Evolutionary conservation across 2,888 invertebrate species (phyloP).

Genomic region (Philaethria dido): DNA sequence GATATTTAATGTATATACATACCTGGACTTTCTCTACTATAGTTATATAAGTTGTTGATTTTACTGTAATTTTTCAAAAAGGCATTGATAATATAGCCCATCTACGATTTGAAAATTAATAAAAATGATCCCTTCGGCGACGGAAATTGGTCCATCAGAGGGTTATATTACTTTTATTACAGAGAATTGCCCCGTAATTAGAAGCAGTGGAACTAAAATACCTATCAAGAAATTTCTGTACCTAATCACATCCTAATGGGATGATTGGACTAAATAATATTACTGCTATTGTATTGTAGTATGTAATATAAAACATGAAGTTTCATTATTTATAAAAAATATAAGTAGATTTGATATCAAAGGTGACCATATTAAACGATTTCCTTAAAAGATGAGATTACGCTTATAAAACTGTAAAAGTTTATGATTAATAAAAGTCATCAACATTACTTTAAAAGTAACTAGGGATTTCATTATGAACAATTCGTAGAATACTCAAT

Average conservation of each 20-base stretch:
- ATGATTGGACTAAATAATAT: conserved; percentile 11
- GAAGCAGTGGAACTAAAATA: conserved; percentile 7
- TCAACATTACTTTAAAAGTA: too few relatives aligned
- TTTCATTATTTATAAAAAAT: background rate
- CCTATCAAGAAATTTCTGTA: conserved; percentile 4
- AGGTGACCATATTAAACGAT: background rate
- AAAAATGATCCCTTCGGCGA: conserved; percentile 9
- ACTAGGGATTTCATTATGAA: too few relatives aligned
- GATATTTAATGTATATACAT: too few relatives aligned
- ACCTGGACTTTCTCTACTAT: background rate
- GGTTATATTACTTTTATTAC: conserved; percentile 22
- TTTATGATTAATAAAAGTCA: too few relatives aligned
- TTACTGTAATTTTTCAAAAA: background rate
- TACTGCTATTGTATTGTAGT: conserved; percentile 1
- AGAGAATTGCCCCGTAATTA: conserved; percentile 22
- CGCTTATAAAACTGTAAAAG: too few relatives aligned
- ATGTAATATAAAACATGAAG: conserved; percentile 3
- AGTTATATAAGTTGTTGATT: background rate
- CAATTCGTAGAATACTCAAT: too few relatives aligned
- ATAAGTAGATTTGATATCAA: background rate
- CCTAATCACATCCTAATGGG: conserved; percentile 22
- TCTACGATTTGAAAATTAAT: conserved; percentile 4
- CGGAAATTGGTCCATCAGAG: conserved; percentile 23
- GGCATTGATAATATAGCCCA: background rate
- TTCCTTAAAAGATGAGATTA: too few relatives aligned